Base-by-base conservation (phyloP, 2,888 invertebrate genomes). In the Bugulina stolonifera region DNA sequence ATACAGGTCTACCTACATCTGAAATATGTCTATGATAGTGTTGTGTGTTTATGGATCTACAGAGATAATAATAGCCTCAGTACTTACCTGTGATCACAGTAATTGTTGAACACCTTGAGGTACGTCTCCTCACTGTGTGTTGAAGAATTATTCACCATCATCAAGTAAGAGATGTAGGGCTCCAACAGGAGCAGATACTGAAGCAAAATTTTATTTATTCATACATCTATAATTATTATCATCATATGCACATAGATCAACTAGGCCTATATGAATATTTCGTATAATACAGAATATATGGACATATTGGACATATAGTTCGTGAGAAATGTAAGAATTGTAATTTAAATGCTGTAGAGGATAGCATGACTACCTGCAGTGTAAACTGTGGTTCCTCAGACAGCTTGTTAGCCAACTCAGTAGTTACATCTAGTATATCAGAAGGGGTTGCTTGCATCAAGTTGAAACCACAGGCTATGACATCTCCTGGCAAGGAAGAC, bases 131-230 rank as follows among this genome's bases (percentile, higher is more conserved):
- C 32, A 64, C 5, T 43, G 18, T 43, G 1, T 64, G 27, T 5
- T 5, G 25, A 10, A 5, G 27, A 18, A n/a, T 64, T 32, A n/a
- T 32, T 2, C 5, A 64, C 5, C 14, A 27, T 32, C 32, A 64
- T 22, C 10, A 64, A n/a, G 34, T 64, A 64, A 32, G 64, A 14
- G 2, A 32, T 14, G 32, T 64, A 64, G 2, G 64, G 64, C 64
- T 64, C 64, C 64, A 64, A 34, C 64, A 64, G 64, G 10, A 64
- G 32, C 14, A 64, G 64, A 64, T 64, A 64, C 64, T 64, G n/a
- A 25, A 64, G 32, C 2, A 32, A 64, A 5, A 32, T 3, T 64
- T 14, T 27, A 25, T 14, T 64, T 3, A 18, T 57, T 57, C 18
- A n/a, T 5, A n/a, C 14, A 57, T 57, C 57, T 57, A n/a, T 52